Percentiles rank a stretch among this genome's conserved stretches.
These are phyloP conservation scores for Phenacoccus solenopsis DNA, from an alignment of 1,140 invertebrate genomes.

Conservation along the genomic window DNA sequence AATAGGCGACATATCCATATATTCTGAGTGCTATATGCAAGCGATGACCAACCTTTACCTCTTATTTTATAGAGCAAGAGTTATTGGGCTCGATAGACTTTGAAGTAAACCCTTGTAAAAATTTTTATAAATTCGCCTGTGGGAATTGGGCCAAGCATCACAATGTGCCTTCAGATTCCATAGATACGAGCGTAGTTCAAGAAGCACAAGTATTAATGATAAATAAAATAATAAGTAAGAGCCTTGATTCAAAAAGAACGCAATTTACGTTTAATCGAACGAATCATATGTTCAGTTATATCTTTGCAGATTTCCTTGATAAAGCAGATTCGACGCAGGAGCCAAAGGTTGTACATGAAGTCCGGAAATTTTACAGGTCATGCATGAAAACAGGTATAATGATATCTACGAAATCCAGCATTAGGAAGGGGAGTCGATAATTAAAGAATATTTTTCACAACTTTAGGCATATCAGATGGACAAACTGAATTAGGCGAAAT, in stretches of 20 bases:
- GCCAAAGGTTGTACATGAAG: neutral
- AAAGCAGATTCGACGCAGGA: neutral
- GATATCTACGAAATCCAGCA: too few species aligned
- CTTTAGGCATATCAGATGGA: neutral
- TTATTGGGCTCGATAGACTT: conserved; percentile 72
- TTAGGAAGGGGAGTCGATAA: too few species aligned
- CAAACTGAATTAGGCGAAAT: neutral
- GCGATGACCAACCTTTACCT: too few species aligned
- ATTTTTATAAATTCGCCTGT: conserved; percentile 83
- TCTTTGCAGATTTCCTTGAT: neutral
- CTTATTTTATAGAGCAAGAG: conserved; percentile 51
- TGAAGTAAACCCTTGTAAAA: conserved; percentile 62
- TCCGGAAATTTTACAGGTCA: neutral
- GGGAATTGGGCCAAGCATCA: conserved; percentile 80
- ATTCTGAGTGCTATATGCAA: too few species aligned
- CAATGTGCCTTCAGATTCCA: conserved; percentile 50
- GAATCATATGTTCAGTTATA: too few species aligned
- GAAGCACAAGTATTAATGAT: neutral
- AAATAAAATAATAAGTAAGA: neutral
- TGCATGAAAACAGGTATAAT: neutral
- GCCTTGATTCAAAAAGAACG: too few species aligned
- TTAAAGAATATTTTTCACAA: neutral
- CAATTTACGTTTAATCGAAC: too few species aligned
- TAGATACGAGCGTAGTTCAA: neutral
- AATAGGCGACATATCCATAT: too few species aligned